phyloP scores from a whole-genome alignment of 2,888 invertebrate genomes.

The Mylabris sibirica region DNA sequence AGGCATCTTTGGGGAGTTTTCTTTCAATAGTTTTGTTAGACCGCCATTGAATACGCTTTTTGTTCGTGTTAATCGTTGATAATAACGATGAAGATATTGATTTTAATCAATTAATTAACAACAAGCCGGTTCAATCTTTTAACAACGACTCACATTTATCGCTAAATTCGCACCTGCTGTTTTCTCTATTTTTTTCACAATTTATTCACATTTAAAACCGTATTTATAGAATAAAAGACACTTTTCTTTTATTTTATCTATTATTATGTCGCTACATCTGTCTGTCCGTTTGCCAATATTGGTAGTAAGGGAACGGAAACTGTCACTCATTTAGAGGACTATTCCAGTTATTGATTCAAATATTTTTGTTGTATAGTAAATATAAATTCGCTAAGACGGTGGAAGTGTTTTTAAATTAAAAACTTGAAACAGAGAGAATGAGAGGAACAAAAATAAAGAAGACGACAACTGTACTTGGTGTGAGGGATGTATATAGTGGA shows the following conservation, averaged over 20 bases:
- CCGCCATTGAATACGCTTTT: conserved; percentile 21
- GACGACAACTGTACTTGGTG: conserved; percentile 10
- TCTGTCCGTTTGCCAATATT: neutral
- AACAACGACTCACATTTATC: neutral
- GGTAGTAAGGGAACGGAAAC: neutral
- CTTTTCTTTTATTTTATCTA: neutral
- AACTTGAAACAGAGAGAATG: conserved; percentile 15
- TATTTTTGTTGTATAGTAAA: neutral
- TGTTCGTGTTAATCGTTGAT: conserved; percentile 5
- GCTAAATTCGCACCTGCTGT: conserved; percentile 1
- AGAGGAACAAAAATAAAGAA: conserved; percentile 14
- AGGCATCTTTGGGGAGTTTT: conserved; percentile 29
- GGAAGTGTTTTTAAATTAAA: conserved; percentile 37
- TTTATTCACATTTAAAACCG: neutral
- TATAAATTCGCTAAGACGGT: neutral
- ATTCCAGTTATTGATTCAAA: neutral
- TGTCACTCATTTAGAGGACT: neutral
- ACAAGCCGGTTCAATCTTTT: neutral
- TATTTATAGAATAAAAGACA: no score
- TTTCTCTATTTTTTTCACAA: neutral
- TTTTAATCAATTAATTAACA: conserved; percentile 1
- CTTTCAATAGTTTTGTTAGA: conserved; percentile 26
- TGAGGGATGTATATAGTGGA: neutral
- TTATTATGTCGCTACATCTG: neutral
- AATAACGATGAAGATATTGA: neutral